phyloP scores from a whole-genome alignment of 2,888 invertebrate genomes.

The Dascillus cervinus region DNA sequence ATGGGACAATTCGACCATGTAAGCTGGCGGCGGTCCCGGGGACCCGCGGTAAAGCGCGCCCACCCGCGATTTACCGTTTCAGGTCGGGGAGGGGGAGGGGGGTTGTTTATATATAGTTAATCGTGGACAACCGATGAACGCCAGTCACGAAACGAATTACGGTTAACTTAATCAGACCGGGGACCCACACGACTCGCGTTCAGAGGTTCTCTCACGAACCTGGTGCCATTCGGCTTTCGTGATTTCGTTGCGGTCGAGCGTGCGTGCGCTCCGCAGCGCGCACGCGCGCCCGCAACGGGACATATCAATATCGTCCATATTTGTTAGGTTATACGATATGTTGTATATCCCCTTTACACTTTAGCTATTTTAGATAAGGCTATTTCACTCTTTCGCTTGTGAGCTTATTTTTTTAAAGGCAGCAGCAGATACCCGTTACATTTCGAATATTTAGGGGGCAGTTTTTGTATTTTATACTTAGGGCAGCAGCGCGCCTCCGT shows the following conservation, averaged over 20 bases:
- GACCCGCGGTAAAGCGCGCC: not conserved
- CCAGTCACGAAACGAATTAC: no score
- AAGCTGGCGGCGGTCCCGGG: constrained; percentile 26
- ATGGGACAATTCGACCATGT: constrained; percentile 75
- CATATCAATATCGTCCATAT: not conserved
- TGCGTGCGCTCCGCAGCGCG: not conserved
- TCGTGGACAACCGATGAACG: not conserved
- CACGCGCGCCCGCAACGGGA: not conserved
- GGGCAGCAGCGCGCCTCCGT: no score
- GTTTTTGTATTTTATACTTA: constrained; percentile 1
- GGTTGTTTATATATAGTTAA: not conserved
- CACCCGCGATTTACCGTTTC: not conserved
- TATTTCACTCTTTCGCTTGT: constrained; percentile 11
- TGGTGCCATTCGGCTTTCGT: not conserved
- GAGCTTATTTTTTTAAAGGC: constrained; percentile 3
- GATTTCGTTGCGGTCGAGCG: not conserved
- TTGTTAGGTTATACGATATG: constrained; percentile 15
- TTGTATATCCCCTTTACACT: constrained; percentile 25
- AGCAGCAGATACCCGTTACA: constrained; percentile 3
- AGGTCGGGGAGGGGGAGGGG: no score
- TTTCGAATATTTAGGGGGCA: constrained; percentile 1
- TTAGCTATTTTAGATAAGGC: constrained; percentile 28
- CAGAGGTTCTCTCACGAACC: no score
- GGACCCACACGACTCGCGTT: no score
- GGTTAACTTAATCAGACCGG: no score